Conservation (phyloP, 2,797 vertebrate species). For the Lagodon rhomboides region DNA sequence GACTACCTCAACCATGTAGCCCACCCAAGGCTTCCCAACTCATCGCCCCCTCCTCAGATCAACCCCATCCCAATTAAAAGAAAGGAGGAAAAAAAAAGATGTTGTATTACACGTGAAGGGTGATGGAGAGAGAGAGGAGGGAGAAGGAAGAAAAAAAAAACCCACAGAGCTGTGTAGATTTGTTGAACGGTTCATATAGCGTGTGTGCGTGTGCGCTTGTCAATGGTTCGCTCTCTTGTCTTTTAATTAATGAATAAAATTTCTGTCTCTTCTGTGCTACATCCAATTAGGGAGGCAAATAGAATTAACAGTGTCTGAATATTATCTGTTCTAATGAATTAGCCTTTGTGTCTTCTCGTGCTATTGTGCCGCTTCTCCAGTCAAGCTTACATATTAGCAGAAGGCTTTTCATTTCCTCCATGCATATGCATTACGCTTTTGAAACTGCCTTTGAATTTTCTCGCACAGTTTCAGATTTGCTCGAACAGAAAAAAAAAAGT, state of each 20-base stretch:
- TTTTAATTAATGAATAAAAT: conserved; percentile 85
- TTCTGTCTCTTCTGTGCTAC: conserved; percentile 75
- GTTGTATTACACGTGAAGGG: conserved; percentile 65
- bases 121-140: conserved; percentile 37
- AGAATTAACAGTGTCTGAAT: conserved; percentile 84
- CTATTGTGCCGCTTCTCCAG: conserved; percentile 69
- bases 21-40: conserved; percentile 70
- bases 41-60: conserved; percentile 62
- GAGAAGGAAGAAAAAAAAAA: background rate
- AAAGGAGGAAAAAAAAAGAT: conserved; percentile 39
- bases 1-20: conserved; percentile 70
- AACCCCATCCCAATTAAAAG: conserved; percentile 62
- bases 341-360: conserved; percentile 77
- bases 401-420: conserved; percentile 62
- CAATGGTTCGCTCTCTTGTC: conserved; percentile 74
- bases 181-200: conserved; percentile 55
- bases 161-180: conserved; percentile 52
- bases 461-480: conserved; percentile 60
- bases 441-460: conserved; percentile 59
- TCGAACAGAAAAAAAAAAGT: conserved; percentile 38
- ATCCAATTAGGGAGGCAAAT: conserved; percentile 83
- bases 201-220: conserved; percentile 61
- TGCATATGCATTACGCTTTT: conserved; percentile 63
- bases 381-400: conserved; percentile 70
- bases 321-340: conserved; percentile 86